Evolutionary conservation across 2,797 vertebrate genomes (phyloP).

Genomic region (Gymnothorax reevesii): DNA sequence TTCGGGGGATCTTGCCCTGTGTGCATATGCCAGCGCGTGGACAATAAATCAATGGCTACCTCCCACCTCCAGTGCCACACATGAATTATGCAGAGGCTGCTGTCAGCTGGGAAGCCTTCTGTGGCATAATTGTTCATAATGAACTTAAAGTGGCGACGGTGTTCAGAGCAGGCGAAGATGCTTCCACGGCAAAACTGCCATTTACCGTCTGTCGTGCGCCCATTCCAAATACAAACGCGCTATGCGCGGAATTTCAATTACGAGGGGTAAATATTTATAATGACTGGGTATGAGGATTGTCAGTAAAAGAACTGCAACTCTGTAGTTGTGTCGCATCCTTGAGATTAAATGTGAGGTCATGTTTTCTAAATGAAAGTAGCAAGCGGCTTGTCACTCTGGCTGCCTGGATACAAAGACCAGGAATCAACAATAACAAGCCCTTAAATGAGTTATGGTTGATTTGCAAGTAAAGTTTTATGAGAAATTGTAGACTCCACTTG

Average conservation of each 20-base stretch:
- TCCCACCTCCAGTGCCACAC: constrained; percentile 3
- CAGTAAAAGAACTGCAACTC: background rate
- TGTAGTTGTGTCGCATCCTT: background rate
- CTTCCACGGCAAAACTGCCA: background rate
- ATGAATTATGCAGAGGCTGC: constrained; percentile 40
- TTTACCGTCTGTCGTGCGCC: background rate
- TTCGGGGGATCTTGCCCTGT: background rate
- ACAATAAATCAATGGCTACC: constrained; percentile 17
- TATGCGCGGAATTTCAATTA: background rate
- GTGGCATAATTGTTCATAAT: constrained; percentile 34
- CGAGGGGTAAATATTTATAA: constrained; percentile 4
- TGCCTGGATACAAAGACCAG: background rate
- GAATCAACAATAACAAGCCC: background rate
- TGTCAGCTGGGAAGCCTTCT: constrained; percentile 36
- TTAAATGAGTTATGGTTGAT: background rate
- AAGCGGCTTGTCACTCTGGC: background rate
- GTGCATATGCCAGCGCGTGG: background rate
- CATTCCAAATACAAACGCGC: background rate
- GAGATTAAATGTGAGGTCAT: background rate
- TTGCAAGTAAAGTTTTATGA: background rate
- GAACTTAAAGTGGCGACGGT: constrained; percentile 33
- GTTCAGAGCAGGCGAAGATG: constrained; percentile 2
- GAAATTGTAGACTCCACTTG: no score
- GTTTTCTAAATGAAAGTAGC: background rate
- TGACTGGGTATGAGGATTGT: background rate